Evolutionary conservation across 2,797 vertebrate genomes (phyloP).

Genomic region (Danio albolineatus): DNA sequence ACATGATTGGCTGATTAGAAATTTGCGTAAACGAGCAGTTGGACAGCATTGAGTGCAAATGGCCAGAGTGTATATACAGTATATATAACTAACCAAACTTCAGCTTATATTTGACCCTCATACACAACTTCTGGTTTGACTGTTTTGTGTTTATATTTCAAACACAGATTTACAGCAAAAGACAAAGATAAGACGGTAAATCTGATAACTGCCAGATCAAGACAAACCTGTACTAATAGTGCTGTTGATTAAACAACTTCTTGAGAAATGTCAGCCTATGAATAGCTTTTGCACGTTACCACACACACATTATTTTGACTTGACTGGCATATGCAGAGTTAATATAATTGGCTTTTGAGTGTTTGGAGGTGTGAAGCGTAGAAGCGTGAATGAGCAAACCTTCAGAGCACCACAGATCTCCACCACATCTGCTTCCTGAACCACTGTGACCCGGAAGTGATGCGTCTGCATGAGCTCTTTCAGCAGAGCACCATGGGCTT

Average conservation of each 20-base stretch:
- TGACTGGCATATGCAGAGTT: background rate
- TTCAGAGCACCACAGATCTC: constrained; percentile 98
- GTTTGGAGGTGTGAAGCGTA: background rate
- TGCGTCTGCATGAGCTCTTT: constrained; percentile 95
- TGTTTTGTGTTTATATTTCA: background rate
- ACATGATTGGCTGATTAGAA: too few relatives aligned
- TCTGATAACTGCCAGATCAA: background rate
- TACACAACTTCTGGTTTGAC: background rate
- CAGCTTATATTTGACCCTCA: too few relatives aligned
- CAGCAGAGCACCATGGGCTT: constrained; percentile 82
- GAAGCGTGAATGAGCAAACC: constrained; percentile 73
- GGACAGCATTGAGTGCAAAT: too few relatives aligned
- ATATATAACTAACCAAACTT: too few relatives aligned
- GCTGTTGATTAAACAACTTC: background rate
- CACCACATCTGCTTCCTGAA: constrained; percentile 92
- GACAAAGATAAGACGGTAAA: background rate
- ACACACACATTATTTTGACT: background rate
- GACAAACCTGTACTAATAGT: background rate
- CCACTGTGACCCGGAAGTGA: constrained; percentile 92
- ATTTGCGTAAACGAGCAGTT: too few relatives aligned
- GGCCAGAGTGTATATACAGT: too few relatives aligned
- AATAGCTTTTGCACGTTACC: background rate
- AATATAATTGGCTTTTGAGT: background rate
- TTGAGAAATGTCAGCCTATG: background rate
- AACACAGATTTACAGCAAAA: background rate